Evolutionary conservation across 2,888 invertebrate species (phyloP).

Genomic region (Sacculina carcini): DNA sequence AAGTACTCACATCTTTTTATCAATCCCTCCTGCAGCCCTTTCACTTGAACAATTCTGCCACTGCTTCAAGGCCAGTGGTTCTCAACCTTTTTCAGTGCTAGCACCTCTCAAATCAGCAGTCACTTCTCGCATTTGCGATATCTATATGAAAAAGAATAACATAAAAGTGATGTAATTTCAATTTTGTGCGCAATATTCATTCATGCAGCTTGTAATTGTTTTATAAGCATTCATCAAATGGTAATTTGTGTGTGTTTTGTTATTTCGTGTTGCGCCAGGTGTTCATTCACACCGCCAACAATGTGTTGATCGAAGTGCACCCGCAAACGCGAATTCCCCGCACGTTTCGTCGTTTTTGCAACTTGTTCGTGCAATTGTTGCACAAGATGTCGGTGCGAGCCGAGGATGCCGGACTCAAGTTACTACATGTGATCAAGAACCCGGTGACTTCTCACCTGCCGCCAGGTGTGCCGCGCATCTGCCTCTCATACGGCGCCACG

Average conservation of each 20-base stretch:
- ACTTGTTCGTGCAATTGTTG: constrained; percentile 53
- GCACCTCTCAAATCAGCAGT: too few relatives aligned
- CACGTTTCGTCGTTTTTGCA: constrained; percentile 50
- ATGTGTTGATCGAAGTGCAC: constrained; percentile 34
- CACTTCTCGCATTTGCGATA: too few relatives aligned
- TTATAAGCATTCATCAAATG: constrained; percentile 16
- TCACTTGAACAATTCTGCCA: constrained; percentile 1
- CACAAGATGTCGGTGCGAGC: constrained; percentile 83
- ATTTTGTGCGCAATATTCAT: not conserved
- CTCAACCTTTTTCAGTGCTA: too few relatives aligned
- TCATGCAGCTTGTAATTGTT: not conserved
- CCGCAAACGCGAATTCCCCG: constrained; percentile 90
- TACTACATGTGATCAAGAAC: constrained; percentile 88
- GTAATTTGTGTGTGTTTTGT: constrained; percentile 21
- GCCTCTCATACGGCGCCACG: constrained; percentile 65
- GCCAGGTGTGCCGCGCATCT: constrained; percentile 66
- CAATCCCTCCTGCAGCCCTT: not conserved
- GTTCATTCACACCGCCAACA: constrained; percentile 24
- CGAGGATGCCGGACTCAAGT: constrained; percentile 57
- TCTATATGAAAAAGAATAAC: too few relatives aligned
- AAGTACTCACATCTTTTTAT: too few relatives aligned
- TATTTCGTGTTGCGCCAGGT: constrained; percentile 21
- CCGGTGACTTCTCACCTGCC: constrained; percentile 83
- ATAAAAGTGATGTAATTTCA: too few relatives aligned
- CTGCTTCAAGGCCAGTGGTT: too few relatives aligned